A percentile compares a stretch with the other conserved stretches of the same genome.
phyloP scores from a whole-genome alignment of 2,888 invertebrate species.

The Drosophila paracracens region DNA sequence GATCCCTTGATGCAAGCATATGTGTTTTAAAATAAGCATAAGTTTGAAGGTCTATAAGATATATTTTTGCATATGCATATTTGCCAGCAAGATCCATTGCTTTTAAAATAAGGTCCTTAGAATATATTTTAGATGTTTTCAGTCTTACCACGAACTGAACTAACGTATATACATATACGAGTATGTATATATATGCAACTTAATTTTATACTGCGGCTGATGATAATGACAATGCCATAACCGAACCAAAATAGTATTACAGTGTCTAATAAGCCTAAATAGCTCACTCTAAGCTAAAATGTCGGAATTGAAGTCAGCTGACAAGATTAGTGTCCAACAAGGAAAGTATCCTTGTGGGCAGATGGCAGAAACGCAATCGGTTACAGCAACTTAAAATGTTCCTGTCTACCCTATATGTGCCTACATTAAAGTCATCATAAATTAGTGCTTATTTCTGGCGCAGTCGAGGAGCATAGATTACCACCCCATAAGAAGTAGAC shows the following conservation, averaged over 20 bases:
- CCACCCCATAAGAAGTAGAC: no score
- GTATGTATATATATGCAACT: not conserved
- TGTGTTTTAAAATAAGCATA: not conserved
- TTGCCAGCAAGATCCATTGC: not conserved
- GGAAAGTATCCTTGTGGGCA: not conserved
- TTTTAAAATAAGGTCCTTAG: not conserved
- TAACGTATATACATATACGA: not conserved
- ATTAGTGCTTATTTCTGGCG: not conserved
- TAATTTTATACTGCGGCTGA: not conserved
- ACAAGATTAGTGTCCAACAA: not conserved
- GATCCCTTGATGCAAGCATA: not conserved
- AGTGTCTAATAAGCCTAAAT: not conserved
- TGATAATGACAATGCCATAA: not conserved
- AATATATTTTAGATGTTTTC: not conserved
- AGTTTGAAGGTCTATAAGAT: not conserved
- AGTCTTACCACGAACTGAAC: not conserved
- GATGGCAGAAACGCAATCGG: not conserved
- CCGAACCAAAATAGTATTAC: not conserved
- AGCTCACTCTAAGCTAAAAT: not conserved
- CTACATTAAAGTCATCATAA: not conserved
- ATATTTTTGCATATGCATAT: no score
- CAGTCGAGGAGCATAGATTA: no score
- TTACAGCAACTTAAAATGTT: not conserved
- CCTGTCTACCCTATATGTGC: not conserved
- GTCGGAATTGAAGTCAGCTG: not conserved